phyloP scores from a whole-genome alignment of 2,888 invertebrate genomes.

The Neria commutata region DNA sequence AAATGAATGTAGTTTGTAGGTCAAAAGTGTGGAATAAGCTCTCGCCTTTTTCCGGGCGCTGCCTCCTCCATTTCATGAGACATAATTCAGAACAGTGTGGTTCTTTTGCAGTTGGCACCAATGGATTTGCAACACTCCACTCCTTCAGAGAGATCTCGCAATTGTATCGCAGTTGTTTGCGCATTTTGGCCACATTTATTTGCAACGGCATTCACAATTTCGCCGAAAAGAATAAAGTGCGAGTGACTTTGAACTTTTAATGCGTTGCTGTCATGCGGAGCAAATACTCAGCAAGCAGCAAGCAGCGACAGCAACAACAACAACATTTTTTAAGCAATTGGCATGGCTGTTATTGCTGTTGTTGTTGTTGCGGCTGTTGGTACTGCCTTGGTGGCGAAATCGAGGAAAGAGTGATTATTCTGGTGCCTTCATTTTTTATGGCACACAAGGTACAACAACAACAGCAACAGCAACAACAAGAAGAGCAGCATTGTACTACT shows the following conservation, averaged over 20 bases:
- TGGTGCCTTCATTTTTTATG: constrained; percentile 39
- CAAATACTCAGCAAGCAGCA: constrained; percentile 1
- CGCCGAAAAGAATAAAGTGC: constrained; percentile 24
- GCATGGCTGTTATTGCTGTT: constrained; percentile 16
- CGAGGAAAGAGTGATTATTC: constrained; percentile 13
- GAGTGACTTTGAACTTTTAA: constrained; percentile 39
- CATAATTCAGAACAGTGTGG: neutral
- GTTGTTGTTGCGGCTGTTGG: constrained; percentile 24
- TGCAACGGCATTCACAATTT: constrained; percentile 32
- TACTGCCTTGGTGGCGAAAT: constrained; percentile 34
- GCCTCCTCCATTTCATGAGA: too few relatives aligned
- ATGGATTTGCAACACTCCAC: neutral
- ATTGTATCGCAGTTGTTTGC: neutral
- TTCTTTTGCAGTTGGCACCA: neutral
- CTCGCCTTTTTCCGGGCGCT: too few relatives aligned
- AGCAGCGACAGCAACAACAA: too few relatives aligned
- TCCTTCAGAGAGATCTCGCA: neutral
- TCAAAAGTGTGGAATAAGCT: too few relatives aligned
- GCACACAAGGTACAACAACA: constrained; percentile 35
- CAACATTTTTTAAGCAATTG: constrained; percentile 24
- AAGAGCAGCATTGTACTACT: neutral
- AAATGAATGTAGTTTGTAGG: too few relatives aligned
- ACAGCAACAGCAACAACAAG: constrained; percentile 28
- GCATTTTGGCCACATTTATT: constrained; percentile 31
- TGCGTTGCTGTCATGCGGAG: constrained; percentile 21